phyloP scores from a whole-genome alignment of 2,888 invertebrate species.

The Ennomos quercinarius region DNA sequence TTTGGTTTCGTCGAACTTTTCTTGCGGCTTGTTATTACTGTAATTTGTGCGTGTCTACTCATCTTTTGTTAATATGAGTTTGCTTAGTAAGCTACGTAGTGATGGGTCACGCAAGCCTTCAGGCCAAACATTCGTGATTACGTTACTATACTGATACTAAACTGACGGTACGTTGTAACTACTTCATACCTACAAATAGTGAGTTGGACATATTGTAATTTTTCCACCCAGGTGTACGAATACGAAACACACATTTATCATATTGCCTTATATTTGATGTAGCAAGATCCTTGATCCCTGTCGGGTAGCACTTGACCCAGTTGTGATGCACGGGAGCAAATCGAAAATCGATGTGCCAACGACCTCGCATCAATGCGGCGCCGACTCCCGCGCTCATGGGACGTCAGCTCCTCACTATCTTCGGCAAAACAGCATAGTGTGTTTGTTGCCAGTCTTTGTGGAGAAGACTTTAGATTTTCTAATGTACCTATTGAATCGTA shows the following conservation, averaged over 20 bases:
- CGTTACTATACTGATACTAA: not conserved
- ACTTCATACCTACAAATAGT: no score
- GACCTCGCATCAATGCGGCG: slow-evolving; percentile 54
- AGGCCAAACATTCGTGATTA: slow-evolving; percentile 10
- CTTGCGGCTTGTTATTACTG: slow-evolving; percentile 39
- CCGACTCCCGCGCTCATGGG: slow-evolving; percentile 64
- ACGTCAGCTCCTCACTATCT: slow-evolving; percentile 29
- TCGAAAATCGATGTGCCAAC: slow-evolving; percentile 82
- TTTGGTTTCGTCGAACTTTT: slow-evolving; percentile 39
- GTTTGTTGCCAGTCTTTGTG: slow-evolving; percentile 1
- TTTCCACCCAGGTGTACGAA: not conserved
- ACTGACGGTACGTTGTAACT: not conserved
- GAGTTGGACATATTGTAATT: no score
- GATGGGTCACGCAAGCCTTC: slow-evolving; percentile 37
- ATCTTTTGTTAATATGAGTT: slow-evolving; percentile 38
- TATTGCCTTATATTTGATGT: slow-evolving; percentile 27
- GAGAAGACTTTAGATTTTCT: not conserved
- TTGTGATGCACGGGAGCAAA: slow-evolving; percentile 73
- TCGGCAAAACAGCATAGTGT: slow-evolving; percentile 14
- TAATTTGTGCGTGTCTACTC: slow-evolving; percentile 36
- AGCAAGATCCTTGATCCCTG: slow-evolving; percentile 34
- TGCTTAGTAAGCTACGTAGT: slow-evolving; percentile 32
- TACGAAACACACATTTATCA: slow-evolving; percentile 28
- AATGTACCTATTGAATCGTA: no score
- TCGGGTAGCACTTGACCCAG: slow-evolving; percentile 78